These are phyloP conservation scores for Hycleus cichorii DNA, from an alignment of 1,140 invertebrate genomes.

Conservation along the genomic window DNA sequence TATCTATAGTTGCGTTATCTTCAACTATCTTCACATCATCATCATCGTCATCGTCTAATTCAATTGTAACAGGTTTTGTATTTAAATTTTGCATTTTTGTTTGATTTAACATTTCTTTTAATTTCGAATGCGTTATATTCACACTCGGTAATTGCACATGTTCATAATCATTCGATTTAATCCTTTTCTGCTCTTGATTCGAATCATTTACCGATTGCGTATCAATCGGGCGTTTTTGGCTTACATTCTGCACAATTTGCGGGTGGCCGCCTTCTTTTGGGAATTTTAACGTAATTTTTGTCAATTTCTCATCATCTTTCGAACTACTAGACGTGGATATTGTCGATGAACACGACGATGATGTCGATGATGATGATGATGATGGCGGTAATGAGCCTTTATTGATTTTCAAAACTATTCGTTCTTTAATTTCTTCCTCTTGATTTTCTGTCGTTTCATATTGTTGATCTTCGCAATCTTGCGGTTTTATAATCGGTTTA, in stretches of 20 bases:
- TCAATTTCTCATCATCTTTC: slow-evolving; percentile 33
- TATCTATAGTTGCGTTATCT: neutral
- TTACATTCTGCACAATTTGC: slow-evolving; percentile 32
- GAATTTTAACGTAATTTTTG: slow-evolving; percentile 39
- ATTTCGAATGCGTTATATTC: slow-evolving; percentile 2
- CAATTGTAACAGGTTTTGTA: neutral
- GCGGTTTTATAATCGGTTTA: slow-evolving; percentile 18
- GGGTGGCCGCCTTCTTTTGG: slow-evolving; percentile 37
- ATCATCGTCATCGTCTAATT: slow-evolving; percentile 1
- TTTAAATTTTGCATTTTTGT: neutral
- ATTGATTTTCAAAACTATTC: slow-evolving; percentile 40
- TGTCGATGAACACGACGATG: too few relatives aligned
- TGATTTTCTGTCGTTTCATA: slow-evolving; percentile 16
- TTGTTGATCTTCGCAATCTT: neutral
- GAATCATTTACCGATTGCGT: neutral
- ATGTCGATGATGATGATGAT: slow-evolving; percentile 23
- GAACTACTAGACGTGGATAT: too few relatives aligned
- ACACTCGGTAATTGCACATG: neutral
- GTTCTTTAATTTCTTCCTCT: slow-evolving; percentile 34
- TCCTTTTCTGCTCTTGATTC: neutral
- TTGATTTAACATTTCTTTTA: slow-evolving; percentile 16
- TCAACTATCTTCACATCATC: slow-evolving; percentile 23
- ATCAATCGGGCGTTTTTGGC: slow-evolving; percentile 10
- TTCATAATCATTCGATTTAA: neutral
- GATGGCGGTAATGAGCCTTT: slow-evolving; percentile 26